A percentile compares a stretch with the other conserved stretches of the same genome.
Evolutionary conservation across 2,888 invertebrate genomes (phyloP).

Genomic region (Phalera bucephala): DNA sequence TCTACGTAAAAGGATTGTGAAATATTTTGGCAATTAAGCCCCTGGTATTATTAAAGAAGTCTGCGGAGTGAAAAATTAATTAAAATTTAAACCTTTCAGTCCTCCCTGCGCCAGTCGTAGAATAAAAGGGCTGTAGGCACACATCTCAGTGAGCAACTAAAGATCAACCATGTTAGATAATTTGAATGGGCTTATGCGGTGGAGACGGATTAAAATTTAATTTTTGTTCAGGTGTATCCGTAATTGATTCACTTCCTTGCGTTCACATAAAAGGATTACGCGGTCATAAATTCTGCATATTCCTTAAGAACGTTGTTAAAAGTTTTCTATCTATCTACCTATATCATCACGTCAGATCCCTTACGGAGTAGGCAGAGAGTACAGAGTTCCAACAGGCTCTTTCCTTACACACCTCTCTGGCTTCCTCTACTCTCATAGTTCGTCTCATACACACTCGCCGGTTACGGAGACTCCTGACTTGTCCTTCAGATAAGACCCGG

Average conservation of each 20-base stretch:
- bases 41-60: conserved; percentile 65
- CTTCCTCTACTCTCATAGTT: no score
- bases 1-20: conserved; percentile 57
- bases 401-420: no score
- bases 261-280: neutral
- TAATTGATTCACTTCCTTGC: conserved; percentile 1
- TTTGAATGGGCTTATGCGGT: conserved; percentile 66
- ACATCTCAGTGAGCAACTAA: conserved; percentile 76
- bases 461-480: no score
- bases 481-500: no score
- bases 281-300: no score
- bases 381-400: no score
- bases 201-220: conserved; percentile 46
- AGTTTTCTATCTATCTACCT: no score
- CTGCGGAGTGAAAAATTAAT: conserved; percentile 78
- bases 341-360: no score
- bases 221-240: conserved; percentile 37
- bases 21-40: conserved; percentile 72
- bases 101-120: conserved; percentile 56
- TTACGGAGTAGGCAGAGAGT: no score
- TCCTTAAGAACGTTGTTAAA: no score
- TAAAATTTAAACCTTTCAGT: conserved; percentile 73
- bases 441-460: no score
- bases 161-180: conserved; percentile 74
- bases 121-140: conserved; percentile 61